Base-by-base conservation (phyloP, 1,140 invertebrate genomes). In the Lepidostoma basale region DNA sequence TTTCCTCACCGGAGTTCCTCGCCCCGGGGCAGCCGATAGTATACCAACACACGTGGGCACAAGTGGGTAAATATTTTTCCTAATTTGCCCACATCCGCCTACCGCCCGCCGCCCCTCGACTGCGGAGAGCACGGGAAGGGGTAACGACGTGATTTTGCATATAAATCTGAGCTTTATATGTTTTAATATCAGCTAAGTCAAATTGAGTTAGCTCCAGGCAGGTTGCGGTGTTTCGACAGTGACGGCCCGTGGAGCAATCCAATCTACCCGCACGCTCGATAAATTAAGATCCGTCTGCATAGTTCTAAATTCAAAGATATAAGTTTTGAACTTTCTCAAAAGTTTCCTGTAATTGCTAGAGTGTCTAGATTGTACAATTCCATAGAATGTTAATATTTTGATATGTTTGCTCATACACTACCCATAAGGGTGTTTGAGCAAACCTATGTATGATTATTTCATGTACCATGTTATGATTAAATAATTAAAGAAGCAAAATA, bases 181-280 rank as follows among this genome's bases (percentile, higher is more conserved):
- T 70, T 70, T 70, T 70, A 70, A 70, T 70, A 70, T 70, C 69
- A 47, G 69, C 69, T 70, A 70, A 70, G 69, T 70, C 69, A 70
- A 70, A 70, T 70, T 70, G 59, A 70, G 69, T 70, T 67, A 63
- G 68, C 69, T 54, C 56, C 64, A 47, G 49, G 69, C 69, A 67
- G 69, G 69, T 67, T 62, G 63, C 26, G 36, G 60, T 64, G 28
- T 44, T 59, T 14, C n/a, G 16, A 8, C 59, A 59, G 49, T 54
- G 56, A 3, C 56, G 56, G 18, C 56, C 23, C 6, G 56, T 22
- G 33, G 23, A 25, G 16, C 3, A 8, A 3, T 18, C n/a, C n/a
- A n/a, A n/a, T n/a, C n/a, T n/a, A n/a, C n/a, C n/a, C n/a, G n/a
- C n/a, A n/a, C n/a, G n/a, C n/a, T n/a, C n/a, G n/a, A n/a, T n/a